Conservation (phyloP, 1,140 invertebrate species). For the Ericerus pela region DNA sequence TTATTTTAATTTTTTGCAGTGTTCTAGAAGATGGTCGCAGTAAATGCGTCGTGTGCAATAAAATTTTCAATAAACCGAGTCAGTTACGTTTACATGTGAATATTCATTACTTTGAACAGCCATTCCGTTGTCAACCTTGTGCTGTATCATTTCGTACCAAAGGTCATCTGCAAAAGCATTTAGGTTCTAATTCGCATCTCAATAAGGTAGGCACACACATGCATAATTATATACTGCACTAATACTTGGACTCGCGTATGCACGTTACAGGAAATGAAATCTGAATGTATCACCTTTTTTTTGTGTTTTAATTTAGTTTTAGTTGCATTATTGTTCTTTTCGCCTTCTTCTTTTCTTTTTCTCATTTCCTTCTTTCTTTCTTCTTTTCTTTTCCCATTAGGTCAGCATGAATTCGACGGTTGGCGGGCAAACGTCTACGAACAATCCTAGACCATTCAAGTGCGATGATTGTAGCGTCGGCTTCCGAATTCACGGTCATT, state of each 20-base stretch:
- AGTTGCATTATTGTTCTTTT: neutral
- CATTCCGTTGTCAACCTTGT: slow-evolving; percentile 79
- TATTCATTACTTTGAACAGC: slow-evolving; percentile 88
- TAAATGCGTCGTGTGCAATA: slow-evolving; percentile 76
- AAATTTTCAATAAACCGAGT: slow-evolving; percentile 76
- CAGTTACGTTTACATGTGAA: slow-evolving; percentile 85
- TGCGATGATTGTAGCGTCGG: slow-evolving; percentile 90
- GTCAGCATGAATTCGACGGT: slow-evolving; percentile 71
- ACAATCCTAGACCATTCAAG: slow-evolving; percentile 82
- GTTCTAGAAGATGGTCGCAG: slow-evolving; percentile 61
- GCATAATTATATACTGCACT: too few species aligned
- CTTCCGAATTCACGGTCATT: slow-evolving; percentile 88
- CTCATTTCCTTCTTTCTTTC: too few species aligned
- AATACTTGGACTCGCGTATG: too few species aligned
- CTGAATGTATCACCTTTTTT: too few species aligned
- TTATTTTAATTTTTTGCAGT: slow-evolving; percentile 25
- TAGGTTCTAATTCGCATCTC: slow-evolving; percentile 73
- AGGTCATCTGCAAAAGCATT: slow-evolving; percentile 82
- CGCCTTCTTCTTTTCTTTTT: too few species aligned
- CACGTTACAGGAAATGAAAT: too few species aligned
- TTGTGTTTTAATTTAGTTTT: neutral
- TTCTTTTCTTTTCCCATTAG: too few species aligned
- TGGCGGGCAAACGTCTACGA: slow-evolving; percentile 59
- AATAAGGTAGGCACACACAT: slow-evolving; percentile 55
- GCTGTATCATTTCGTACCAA: slow-evolving; percentile 80